Conservation (phyloP, 1,140 invertebrate genomes). For the Ceratosolen solmsi region DNA sequence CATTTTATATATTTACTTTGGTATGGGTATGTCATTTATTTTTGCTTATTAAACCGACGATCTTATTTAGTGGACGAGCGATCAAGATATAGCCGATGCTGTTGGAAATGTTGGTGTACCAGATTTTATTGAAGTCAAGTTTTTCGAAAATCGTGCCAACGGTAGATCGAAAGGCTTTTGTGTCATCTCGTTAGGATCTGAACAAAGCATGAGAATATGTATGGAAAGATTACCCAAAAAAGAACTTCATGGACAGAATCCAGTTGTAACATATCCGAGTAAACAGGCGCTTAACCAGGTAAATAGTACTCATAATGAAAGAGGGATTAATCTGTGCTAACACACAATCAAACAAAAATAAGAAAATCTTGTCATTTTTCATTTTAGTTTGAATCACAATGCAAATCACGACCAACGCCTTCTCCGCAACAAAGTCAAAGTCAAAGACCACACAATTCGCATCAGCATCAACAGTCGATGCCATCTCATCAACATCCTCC, state of each 20-base stretch:
- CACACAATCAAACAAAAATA: no score
- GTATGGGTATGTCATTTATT: background rate
- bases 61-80: constrained; percentile 92
- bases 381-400: constrained; percentile 89
- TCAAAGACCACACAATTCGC: constrained; percentile 73
- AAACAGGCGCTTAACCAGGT: constrained; percentile 86
- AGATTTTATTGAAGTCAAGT: constrained; percentile 98
- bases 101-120: constrained; percentile 89
- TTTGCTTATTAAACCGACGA: background rate
- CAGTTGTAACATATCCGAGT: constrained; percentile 94
- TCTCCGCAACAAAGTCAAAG: constrained; percentile 77
- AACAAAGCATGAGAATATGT: constrained; percentile 89
- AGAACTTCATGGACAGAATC: constrained; percentile 95
- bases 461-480: constrained; percentile 71
- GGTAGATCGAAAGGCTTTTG: constrained; percentile 99
- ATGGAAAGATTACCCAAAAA: constrained; percentile 95
- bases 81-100: constrained; percentile 94
- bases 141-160: constrained; percentile 99
- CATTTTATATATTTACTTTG: constrained; percentile 5
- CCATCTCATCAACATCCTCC: constrained; percentile 74
- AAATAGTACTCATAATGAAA: no score
- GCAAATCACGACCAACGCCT: constrained; percentile 87
- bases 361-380: constrained; percentile 19
- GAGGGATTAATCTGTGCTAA: no score
- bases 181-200: constrained; percentile 92